Percentiles rank a stretch among this genome's conserved stretches.
phyloP scores from a whole-genome alignment of 2,113 vertebrate genomes.

The Varanus komodoensis region DNA sequence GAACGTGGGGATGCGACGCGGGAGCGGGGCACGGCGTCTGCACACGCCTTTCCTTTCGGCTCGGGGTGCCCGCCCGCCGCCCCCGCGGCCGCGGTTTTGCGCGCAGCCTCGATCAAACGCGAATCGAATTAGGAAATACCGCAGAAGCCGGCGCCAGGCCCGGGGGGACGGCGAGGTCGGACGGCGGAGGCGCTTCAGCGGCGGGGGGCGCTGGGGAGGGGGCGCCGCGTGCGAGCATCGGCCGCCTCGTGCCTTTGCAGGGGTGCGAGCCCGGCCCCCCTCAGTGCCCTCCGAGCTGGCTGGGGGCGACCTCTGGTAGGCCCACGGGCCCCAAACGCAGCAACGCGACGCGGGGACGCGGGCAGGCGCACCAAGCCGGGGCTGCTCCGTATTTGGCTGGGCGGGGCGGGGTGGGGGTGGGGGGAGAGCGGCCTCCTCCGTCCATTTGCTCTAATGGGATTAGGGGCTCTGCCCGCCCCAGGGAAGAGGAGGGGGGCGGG shows the following conservation, averaged over 20 bases:
- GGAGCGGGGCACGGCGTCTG: no score
- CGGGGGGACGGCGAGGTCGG: not conserved
- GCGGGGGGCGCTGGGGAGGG: not conserved
- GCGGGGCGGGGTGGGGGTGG: no score
- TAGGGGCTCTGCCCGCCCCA: not conserved
- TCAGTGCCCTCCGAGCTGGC: not conserved
- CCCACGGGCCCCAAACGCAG: not conserved
- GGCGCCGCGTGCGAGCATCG: accelerated
- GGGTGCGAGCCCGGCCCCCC: not conserved
- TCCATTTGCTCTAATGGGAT: not conserved
- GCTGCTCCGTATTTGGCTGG: not conserved
- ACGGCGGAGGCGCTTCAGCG: not conserved
- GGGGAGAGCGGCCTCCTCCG: not conserved
- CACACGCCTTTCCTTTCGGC: not conserved
- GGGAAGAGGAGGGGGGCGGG: not conserved
- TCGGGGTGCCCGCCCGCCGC: not conserved
- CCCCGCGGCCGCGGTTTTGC: no score
- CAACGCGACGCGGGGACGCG: no score
- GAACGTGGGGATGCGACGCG: no score
- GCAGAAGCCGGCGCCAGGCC: no score
- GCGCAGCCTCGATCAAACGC: not conserved
- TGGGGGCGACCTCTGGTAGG: not conserved
- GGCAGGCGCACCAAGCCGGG: not conserved
- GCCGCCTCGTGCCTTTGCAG: not conserved
- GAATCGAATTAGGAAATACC: not conserved